Evolutionary conservation across 2,797 vertebrate genomes (phyloP).

Genomic region (Lerista edwardsae): DNA sequence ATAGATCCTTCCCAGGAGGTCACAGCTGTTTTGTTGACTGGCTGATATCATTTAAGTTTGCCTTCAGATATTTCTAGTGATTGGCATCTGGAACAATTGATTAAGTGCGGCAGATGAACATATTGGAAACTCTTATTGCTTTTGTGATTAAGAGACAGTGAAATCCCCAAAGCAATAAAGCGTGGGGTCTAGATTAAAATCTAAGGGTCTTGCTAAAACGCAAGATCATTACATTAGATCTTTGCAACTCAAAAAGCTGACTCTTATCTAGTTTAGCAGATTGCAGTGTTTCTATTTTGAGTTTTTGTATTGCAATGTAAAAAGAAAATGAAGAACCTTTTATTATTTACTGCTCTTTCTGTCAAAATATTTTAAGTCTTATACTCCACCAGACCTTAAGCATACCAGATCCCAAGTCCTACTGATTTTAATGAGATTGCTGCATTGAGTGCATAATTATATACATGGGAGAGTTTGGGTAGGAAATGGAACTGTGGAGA

Average conservation of each 20-base stretch:
- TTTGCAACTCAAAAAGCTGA: conserved; percentile 20
- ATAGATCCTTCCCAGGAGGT: conserved; percentile 50
- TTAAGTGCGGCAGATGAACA: conserved; percentile 61
- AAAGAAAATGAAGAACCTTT: neutral
- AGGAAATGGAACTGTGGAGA: neutral
- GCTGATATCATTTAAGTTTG: conserved; percentile 53
- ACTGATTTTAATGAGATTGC: neutral
- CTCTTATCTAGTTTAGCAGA: conserved; percentile 33
- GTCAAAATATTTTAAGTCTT: neutral
- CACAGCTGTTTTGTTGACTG: conserved; percentile 53
- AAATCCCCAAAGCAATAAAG: conserved; percentile 61
- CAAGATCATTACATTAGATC: conserved; percentile 35
- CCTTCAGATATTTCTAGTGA: conserved; percentile 54
- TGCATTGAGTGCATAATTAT: neutral
- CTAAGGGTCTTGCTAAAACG: conserved; percentile 22
- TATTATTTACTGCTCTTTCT: conserved; percentile 2
- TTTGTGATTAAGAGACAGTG: conserved; percentile 66
- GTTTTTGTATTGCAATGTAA: neutral
- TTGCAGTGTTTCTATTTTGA: neutral
- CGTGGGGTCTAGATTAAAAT: conserved; percentile 46
- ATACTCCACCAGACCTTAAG: neutral
- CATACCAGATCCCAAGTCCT: neutral
- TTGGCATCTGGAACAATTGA: conserved; percentile 68
- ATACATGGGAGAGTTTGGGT: neutral
- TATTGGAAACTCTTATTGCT: conserved; percentile 67